Evolutionary conservation across 2,113 vertebrate genomes (phyloP), one percentile per base, ranked within the genome.

Genomic region (Ornithorhynchus anatinus): DNA sequence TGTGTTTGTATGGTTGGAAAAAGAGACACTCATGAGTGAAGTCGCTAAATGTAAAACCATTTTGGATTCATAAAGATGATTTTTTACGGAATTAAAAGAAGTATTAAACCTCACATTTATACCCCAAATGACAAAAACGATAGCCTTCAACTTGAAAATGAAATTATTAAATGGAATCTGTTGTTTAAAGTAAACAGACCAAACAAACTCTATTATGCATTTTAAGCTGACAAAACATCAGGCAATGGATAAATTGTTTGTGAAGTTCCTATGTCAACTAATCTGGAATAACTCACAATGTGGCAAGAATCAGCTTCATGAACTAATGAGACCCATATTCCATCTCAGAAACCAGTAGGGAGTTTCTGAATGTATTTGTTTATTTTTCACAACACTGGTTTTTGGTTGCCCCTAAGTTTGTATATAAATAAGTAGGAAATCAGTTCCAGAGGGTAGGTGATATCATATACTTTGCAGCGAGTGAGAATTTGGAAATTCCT

Each of bases 291-390:
- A 54, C 50, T 51, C 4, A 52, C 12, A 20, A 67, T 38, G 2
- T 32, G 39, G 47, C 20, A 36, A 59, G 61, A 67, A 11, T 48
- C 37, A 77, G n/a, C 27, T 8, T 19, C 16, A 70, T 29, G 6
- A 66, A 22, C 4, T 17, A 58, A 57, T 37, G 13, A 63, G 56
- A 67, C 52, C 39, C 10, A 43, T 59, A 70, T 67, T 59, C 40
- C 79, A 13, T 44, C 19, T 47, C 37, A 44, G 27, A 56, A 53
- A 7, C 29, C 44, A 45, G 14, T 56, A 60, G 36, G 8, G 57
- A 73, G 14, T 61, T 61, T 51, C 38, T 77, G 20, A 79, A 63
- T 54, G 4, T 4, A 35, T 43, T 69, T 66, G 12, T 45, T 81
- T 77, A 2, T 25, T 79, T 33, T 82, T 13, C 66, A 70, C 39